A percentile compares a stretch with the other conserved stretches of the same genome.
Evolutionary conservation across 2,888 invertebrate genomes (phyloP).

Genomic region (Erannis defoliaria): DNA sequence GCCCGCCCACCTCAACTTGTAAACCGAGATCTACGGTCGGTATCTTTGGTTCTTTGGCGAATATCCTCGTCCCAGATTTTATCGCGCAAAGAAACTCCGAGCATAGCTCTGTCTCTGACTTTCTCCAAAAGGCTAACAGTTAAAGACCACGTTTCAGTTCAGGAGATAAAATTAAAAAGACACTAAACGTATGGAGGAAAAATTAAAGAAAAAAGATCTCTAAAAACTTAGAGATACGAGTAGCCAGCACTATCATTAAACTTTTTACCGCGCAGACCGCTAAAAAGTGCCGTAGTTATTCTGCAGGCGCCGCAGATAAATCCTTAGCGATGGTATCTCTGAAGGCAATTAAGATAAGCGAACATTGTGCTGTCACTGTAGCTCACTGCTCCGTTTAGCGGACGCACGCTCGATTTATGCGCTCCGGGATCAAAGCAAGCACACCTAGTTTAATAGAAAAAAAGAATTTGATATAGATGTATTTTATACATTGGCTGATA

Average conservation of each 20-base stretch:
- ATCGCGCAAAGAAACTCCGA: no score
- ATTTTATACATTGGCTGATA: background rate
- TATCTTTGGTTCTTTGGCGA: no score
- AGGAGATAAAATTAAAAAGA: no score
- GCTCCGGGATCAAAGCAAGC: slow-evolving; percentile 53
- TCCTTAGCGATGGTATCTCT: slow-evolving; percentile 76
- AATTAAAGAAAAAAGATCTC: background rate
- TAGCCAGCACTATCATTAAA: slow-evolving; percentile 65
- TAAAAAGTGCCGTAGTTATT: slow-evolving; percentile 67
- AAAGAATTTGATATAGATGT: slow-evolving; percentile 1
- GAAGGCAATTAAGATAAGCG: slow-evolving; percentile 83
- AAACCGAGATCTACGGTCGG: no score
- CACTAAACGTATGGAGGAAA: background rate
- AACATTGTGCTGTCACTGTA: slow-evolving; percentile 75
- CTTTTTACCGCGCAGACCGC: slow-evolving; percentile 65
- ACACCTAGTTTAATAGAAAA: slow-evolving; percentile 21
- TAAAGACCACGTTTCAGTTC: no score
- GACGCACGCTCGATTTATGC: slow-evolving; percentile 69
- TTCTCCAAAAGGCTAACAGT: no score
- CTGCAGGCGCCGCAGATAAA: slow-evolving; percentile 71
- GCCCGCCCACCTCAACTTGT: no score
- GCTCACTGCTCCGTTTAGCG: slow-evolving; percentile 70
- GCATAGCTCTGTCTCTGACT: no score
- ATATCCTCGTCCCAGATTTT: no score
- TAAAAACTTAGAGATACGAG: slow-evolving; percentile 42